Conservation (phyloP, 2,113 vertebrate species). For the Oreochromis spilurus region DNA sequence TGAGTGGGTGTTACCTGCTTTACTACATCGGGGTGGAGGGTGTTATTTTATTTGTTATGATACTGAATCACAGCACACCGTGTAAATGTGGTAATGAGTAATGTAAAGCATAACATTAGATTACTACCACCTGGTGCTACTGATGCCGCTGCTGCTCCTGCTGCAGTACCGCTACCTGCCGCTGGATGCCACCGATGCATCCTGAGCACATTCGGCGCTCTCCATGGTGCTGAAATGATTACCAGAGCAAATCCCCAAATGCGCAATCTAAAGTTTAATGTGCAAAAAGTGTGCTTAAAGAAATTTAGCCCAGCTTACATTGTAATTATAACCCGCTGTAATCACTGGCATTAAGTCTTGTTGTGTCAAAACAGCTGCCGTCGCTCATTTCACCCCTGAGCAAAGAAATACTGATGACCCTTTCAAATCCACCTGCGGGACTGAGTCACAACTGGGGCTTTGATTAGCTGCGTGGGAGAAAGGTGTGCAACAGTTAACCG, state of each 20-base stretch:
- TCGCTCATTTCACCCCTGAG: neutral
- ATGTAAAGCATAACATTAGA: neutral
- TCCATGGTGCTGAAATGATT: slow-evolving; percentile 64
- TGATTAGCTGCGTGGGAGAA: neutral
- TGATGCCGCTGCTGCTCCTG: neutral
- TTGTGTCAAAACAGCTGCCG: too few species aligned
- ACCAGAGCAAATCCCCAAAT: neutral
- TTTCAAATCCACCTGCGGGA: neutral
- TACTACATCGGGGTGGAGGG: neutral
- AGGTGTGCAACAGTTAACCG: neutral
- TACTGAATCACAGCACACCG: neutral
- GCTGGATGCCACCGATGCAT: slow-evolving; percentile 45
- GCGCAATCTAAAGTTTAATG: neutral
- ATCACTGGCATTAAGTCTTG: neutral
- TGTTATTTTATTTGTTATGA: neutral
- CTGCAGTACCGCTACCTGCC: neutral
- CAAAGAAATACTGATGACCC: neutral
- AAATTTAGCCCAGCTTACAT: neutral
- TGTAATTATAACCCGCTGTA: neutral
- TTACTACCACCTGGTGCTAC: too few species aligned
- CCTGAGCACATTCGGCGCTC: slow-evolving; percentile 11
- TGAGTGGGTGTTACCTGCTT: neutral
- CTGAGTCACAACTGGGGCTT: neutral
- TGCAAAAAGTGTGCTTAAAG: neutral
- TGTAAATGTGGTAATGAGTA: neutral